Evolutionary conservation across 64 coral and sea anemone genomes (phyloP), one percentile per base, ranked within the genome.

Genomic region (Trachythela sp.): DNA sequence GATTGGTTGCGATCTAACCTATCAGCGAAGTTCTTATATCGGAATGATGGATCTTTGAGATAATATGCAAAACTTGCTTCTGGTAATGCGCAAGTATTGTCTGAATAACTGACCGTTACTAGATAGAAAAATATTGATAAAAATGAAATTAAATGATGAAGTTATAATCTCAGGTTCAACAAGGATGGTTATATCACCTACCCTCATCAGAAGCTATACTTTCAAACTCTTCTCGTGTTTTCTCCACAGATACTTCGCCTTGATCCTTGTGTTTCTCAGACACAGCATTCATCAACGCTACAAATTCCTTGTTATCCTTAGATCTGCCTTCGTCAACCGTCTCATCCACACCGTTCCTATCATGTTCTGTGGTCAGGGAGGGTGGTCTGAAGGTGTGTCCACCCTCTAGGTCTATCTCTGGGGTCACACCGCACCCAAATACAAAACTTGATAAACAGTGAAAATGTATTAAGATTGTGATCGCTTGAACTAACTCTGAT

Each of bases 401-500:
- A 67, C 89, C 50, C n/a, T 99, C 91, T 4, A 88, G 83, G 87
- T 99, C 96, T 77, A 99, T 92, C 89, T 99, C 96, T 67, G 93
- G 86, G 29, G 91, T 94, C 15, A 99, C 88, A 11, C 96, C 96
- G 85, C 89, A 95, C 13, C 96, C 96, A 32, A 90, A 99, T 4
- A 95, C 91, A 92, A 99, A 99, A 54, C 96, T 91, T 26, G 89
- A 93, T 29, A 99, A 36, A 1, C 77, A 64, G 86, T 99, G 96
- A 72, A 91, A 93, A 45, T 99, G 96, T 0, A 88, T 89, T 0
- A 99, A 45, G 34, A 99, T 99, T 15, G 94, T 91, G 3, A 99
- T 91, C 7, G 96, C 96, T 37, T 99, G 96, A 24, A 99, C 91
- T 32, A 99, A 91, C 84, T 99, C 96, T 13, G 96, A 99, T 56